A percentile compares a stretch with the other conserved stretches of the same genome.
Evolutionary conservation across 2,888 invertebrate species (phyloP).

Genomic region (Dione juno): DNA sequence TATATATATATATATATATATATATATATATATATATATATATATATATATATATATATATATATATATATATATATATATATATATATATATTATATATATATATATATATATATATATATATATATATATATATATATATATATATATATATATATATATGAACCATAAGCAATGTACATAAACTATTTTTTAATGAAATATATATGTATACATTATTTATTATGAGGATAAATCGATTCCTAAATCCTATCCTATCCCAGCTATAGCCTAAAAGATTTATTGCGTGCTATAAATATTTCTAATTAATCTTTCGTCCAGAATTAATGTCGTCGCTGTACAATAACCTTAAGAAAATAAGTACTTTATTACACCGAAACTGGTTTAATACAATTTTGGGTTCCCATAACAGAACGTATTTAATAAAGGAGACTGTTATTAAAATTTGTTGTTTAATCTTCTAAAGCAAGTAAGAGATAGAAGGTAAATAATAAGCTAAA

Average conservation of each 20-base stretch:
- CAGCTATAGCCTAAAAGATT: constrained; percentile 40
- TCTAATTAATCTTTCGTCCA: constrained; percentile 46
- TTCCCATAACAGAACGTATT: constrained; percentile 20
- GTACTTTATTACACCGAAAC: constrained; percentile 38
- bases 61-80: too few relatives aligned
- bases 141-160: too few relatives aligned
- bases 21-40: too few relatives aligned
- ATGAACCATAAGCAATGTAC: too few relatives aligned
- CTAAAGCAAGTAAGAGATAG: constrained; percentile 39
- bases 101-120: too few relatives aligned
- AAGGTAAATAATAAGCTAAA: constrained; percentile 41
- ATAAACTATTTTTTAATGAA: background rate
- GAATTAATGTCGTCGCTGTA: constrained; percentile 42
- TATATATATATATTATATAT: too few relatives aligned
- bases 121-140: too few relatives aligned
- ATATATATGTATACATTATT: background rate
- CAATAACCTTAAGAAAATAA: constrained; percentile 27
- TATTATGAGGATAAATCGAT: constrained; percentile 35
- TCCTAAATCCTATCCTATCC: constrained; percentile 17
- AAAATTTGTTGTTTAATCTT: constrained; percentile 38
- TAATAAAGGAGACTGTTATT: constrained; percentile 41
- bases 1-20: too few relatives aligned
- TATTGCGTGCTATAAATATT: constrained; percentile 46
- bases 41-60: too few relatives aligned
- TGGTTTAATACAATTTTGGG: constrained; percentile 21